These are phyloP conservation scores for Pipistrellus pipistrellus DNA, from an alignment of 2,797 vertebrate species.

Conservation along the genomic window DNA sequence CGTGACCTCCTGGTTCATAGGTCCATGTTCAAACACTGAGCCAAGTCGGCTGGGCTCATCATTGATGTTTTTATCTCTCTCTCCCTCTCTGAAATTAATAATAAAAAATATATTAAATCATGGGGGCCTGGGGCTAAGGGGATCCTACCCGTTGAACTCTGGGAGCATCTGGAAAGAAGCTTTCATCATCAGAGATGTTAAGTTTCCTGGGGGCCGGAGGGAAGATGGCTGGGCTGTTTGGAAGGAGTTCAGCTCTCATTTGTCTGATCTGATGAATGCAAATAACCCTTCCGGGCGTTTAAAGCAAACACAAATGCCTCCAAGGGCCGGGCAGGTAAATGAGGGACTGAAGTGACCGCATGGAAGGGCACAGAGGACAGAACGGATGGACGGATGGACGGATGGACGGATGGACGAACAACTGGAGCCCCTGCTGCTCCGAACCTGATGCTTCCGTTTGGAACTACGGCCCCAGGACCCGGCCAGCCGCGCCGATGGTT, in stretches of 20 bases:
- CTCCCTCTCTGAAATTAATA: no score
- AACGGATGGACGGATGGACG: not conserved
- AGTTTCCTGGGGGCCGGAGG: not conserved
- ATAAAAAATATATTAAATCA: not conserved
- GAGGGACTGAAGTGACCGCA: not conserved
- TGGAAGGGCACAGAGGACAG: not conserved
- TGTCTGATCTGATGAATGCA: not conserved
- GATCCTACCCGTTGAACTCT: not conserved
- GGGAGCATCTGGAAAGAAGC: not conserved
- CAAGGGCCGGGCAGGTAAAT: not conserved
- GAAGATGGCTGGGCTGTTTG: not conserved
- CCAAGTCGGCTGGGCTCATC: no score
- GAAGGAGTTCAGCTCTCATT: not conserved
- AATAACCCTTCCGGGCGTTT: not conserved
- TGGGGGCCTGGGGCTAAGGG: not conserved
- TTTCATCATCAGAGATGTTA: not conserved
- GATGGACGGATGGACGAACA: not conserved
- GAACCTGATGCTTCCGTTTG: not conserved
- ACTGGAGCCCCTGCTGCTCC: not conserved
- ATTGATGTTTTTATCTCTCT: no score
- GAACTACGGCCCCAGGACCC: not conserved
- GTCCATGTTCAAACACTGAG: no score
- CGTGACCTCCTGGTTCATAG: no score
- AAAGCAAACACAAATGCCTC: not conserved
- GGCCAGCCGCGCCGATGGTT: not conserved